A percentile compares a stretch with the other conserved stretches of the same genome.
Conservation (phyloP, 1,140 invertebrate species). For the Drosophila simulans region DNA sequence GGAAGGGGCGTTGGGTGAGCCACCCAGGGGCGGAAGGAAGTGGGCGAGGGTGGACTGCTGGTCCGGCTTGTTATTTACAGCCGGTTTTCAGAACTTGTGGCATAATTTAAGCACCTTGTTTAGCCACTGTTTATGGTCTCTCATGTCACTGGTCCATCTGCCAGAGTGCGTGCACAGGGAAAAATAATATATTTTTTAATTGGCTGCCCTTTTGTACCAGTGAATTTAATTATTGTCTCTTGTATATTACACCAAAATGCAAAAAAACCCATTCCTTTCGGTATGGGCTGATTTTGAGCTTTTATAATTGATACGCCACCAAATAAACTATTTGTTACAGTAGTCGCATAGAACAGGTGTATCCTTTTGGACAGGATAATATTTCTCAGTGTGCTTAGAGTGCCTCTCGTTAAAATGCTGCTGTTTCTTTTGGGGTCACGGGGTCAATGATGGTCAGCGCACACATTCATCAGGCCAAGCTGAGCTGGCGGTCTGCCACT, state of each 20-base stretch:
- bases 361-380: no score
- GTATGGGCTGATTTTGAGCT: no score
- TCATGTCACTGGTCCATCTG: conserved; percentile 73
- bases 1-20: background rate
- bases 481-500: conserved; percentile 55
- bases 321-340: no score
- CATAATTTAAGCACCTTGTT: conserved; percentile 83
- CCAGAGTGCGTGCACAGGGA: conserved; percentile 14
- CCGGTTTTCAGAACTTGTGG: conserved; percentile 78
- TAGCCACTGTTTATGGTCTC: conserved; percentile 82
- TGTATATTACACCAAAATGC: no score
- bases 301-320: no score
- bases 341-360: no score
- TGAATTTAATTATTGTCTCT: no score
- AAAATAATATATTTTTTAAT: background rate
- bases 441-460: conserved; percentile 71
- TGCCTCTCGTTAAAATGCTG: conserved; percentile 19
- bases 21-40: background rate
- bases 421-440: conserved; percentile 69
- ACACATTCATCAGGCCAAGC: conserved; percentile 40
- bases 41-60: conserved; percentile 3
- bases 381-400: background rate
- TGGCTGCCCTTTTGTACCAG: background rate
- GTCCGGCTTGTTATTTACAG: conserved; percentile 76
- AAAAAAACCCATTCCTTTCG: no score